Evolutionary conservation across 1,140 invertebrate species (phyloP), one percentile per base, ranked within the genome.

Genomic region (Diorhabda carinulata): DNA sequence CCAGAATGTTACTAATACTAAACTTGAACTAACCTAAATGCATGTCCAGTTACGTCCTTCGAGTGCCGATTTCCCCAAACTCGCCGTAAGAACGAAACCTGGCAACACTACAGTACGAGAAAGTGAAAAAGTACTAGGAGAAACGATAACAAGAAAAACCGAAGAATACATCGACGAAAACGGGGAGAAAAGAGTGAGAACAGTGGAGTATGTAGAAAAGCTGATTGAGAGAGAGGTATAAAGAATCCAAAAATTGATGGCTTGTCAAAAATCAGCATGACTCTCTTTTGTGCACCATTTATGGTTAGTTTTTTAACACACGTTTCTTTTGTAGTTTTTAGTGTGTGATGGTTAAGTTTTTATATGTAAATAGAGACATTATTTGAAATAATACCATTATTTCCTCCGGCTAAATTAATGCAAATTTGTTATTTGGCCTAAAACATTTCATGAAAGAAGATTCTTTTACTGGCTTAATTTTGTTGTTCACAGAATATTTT

Each of bases 181-280:
- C 70, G 93, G 93, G 76, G 90, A 92, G 82, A 88, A 88, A 81
- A 90, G 90, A 83, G 88, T 96, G 74, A 87, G 92, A 85, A 96
- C 94, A 67, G 88, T 95, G 81, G 92, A 95, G 87, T 92, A 94
- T 86, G 91, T 95, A 84, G 93, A 96, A 87, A 95, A 95, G 88
- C 89, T 94, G 82, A 93, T 96, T 84, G 93, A 96, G 84, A 93
- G 91, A 88, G 93, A 96, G 93, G 93, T 96, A 93, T 79, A 81
- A 25, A 71, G 66, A 66, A 64, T 62, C 65, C 42, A 52, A 52
- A 52, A 52, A 52, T 52, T 52, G 57, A 57, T 58, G 60, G 68
- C 72, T 70, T 69, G 72, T 52, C 7, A 56, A 67, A 71, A 70
- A 71, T 70, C 73, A 76, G 76, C 76, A 77, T 77, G 76, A 70